Conservation (phyloP, 2,797 vertebrate genomes). For the Cetoscarus ocellatus region DNA sequence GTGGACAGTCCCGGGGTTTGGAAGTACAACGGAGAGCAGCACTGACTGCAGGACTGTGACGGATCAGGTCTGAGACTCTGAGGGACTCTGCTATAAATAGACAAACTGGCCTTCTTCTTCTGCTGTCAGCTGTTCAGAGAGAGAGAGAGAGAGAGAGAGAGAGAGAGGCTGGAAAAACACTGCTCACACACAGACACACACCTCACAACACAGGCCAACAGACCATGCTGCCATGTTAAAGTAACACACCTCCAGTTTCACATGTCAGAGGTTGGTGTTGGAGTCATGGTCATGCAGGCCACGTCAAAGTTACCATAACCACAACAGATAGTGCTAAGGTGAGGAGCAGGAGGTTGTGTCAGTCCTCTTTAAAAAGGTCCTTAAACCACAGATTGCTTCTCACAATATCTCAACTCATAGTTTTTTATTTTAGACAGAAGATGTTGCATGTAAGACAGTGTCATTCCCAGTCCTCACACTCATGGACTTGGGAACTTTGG, state of each 20-base stretch:
- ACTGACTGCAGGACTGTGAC: slow-evolving; percentile 17
- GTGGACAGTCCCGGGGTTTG: background rate
- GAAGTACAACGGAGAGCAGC: background rate
- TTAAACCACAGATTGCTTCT: too few relatives aligned
- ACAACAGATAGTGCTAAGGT: background rate
- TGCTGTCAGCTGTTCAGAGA: slow-evolving; percentile 59
- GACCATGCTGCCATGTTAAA: background rate
- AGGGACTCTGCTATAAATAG: slow-evolving; percentile 51
- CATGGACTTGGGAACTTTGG: too few relatives aligned
- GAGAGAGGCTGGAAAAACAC: slow-evolving; percentile 22
- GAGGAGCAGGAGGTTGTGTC: background rate
- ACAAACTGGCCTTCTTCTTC: slow-evolving; percentile 57
- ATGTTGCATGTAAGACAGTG: too few relatives aligned
- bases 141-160: background rate
- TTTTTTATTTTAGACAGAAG: too few relatives aligned
- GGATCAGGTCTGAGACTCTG: slow-evolving; percentile 38
- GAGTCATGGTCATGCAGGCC: background rate
- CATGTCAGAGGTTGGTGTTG: background rate
- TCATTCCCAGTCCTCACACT: too few relatives aligned
- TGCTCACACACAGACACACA: slow-evolving; percentile 12
- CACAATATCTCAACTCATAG: too few relatives aligned
- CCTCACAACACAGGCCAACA: background rate
- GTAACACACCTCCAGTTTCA: background rate
- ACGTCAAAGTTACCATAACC: background rate
- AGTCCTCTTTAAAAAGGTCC: too few relatives aligned